Evolutionary conservation across 2,797 vertebrate genomes (phyloP), one percentile per base, ranked within the genome.

Genomic region (Novumbra hubbsi): DNA sequence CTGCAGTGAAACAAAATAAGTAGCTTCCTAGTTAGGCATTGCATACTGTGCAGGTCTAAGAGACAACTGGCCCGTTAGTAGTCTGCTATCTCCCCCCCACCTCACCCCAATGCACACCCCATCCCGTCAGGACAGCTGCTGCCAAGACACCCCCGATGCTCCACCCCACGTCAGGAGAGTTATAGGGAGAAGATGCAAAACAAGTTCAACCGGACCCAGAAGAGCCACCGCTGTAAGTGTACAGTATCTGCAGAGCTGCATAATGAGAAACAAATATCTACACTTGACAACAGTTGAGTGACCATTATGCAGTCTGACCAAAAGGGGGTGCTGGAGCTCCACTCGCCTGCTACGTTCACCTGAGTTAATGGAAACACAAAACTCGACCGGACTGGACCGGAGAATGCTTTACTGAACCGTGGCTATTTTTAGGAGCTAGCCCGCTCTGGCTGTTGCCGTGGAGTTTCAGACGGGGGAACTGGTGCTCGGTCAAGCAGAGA

Each of bases 391-490:
- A 12, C 28, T 4, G 30, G 28, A 69, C 27, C n/a, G 16, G 7
- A 49, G 70, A 71, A 1, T 60, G 2, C 67, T 52, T 67, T 57
- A 57, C 70, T 9, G 38, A 57, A 70, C 64, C 76, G 27, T 41
- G 28, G 66, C 79, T 92, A 89, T 92, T 89, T 92, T 87, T 81
- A 84, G 85, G 69, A 76, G 75, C 79, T 27, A 68, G 48, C 14
- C 76, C 60, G 77, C 76, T 62, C 76, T 86, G 80, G 89, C 89
- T 90, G 90, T 91, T 88, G 83, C 76, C 83, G 75, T 85, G 85
- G 88, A 91, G 89, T 90, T 86, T 84, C 73, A 78, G 41, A 69
- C 6, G 6, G 24, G 24, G 65, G 45, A 73, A 76, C 49, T 1
- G 48, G 76, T 71, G 34, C 57, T 78, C 70, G 68, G 68, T 68